phyloP scores from a whole-genome alignment of 2,113 vertebrate species.

The Sorex araneus region DNA sequence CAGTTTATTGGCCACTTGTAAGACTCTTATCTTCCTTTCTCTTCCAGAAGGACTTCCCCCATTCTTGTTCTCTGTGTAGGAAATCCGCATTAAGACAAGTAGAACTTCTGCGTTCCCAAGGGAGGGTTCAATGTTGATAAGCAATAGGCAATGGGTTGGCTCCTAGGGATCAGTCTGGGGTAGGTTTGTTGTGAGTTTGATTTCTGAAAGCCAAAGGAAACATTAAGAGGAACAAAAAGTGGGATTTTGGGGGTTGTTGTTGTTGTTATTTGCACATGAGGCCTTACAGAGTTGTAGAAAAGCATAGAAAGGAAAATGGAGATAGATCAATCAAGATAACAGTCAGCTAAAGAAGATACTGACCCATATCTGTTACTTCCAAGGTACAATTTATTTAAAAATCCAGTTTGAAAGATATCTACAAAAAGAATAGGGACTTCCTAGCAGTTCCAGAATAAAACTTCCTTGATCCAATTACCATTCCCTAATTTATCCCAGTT shows the following conservation, averaged over 20 bases:
- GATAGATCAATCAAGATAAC: background rate
- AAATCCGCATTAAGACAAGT: background rate
- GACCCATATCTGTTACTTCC: background rate
- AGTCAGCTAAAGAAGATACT: conserved; percentile 11
- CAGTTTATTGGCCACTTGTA: background rate
- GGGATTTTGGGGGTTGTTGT: background rate
- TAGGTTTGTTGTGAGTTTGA: background rate
- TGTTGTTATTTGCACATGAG: background rate
- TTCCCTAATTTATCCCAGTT: conserved; percentile 5
- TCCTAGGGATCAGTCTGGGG: background rate
- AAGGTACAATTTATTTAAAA: conserved; percentile 62
- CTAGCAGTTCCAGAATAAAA: background rate
- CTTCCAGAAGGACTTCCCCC: background rate
- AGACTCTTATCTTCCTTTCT: background rate
- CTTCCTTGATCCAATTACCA: background rate
- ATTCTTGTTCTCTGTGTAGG: background rate
- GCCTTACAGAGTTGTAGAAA: conserved; percentile 60
- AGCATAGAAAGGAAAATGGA: background rate
- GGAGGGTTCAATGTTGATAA: background rate
- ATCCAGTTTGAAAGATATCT: background rate
- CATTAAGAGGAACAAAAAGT: background rate
- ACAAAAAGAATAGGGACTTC: background rate
- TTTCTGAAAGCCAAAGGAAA: background rate
- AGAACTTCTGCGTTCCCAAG: background rate
- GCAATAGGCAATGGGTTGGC: background rate